These are phyloP conservation scores for Zaprionus africanus DNA, from an alignment of 1,140 invertebrate genomes.

Conservation along the genomic window DNA sequence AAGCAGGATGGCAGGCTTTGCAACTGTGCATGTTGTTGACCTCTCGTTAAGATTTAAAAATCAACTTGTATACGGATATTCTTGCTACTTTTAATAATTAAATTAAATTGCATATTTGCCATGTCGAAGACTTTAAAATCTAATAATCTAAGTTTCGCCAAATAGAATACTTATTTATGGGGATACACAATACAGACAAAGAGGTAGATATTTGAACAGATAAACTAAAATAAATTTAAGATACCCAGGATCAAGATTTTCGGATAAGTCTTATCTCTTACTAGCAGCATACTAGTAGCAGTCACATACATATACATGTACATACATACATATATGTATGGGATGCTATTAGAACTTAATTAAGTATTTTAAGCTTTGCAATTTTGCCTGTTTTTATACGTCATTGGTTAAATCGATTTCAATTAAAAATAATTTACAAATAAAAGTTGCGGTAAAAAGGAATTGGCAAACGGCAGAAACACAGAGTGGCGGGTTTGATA, in stretches of 20 bases:
- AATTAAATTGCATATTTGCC: not conserved
- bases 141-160: too few relatives aligned
- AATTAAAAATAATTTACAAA: slow-evolving; percentile 73
- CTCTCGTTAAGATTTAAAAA: slow-evolving; percentile 11
- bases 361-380: slow-evolving; percentile 35
- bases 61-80: slow-evolving; percentile 3
- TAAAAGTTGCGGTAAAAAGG: slow-evolving; percentile 51
- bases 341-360: slow-evolving; percentile 28
- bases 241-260: too few relatives aligned
- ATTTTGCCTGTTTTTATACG: slow-evolving; percentile 32
- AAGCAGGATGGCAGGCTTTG: not conserved
- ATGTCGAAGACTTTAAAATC: too few relatives aligned
- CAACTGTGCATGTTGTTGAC: slow-evolving; percentile 11
- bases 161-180: too few relatives aligned
- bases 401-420: slow-evolving; percentile 59
- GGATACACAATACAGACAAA: too few relatives aligned
- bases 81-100: not conserved
- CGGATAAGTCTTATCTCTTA: too few relatives aligned
- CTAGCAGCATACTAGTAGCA: too few relatives aligned
- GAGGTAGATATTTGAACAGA: too few relatives aligned
- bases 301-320: too few relatives aligned
- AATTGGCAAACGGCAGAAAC: not conserved
- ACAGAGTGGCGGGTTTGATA: slow-evolving; percentile 26
- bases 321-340: not conserved
- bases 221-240: too few relatives aligned